Evolutionary conservation across 2,113 vertebrate species (phyloP).

Genomic region (Colius striatus): DNA sequence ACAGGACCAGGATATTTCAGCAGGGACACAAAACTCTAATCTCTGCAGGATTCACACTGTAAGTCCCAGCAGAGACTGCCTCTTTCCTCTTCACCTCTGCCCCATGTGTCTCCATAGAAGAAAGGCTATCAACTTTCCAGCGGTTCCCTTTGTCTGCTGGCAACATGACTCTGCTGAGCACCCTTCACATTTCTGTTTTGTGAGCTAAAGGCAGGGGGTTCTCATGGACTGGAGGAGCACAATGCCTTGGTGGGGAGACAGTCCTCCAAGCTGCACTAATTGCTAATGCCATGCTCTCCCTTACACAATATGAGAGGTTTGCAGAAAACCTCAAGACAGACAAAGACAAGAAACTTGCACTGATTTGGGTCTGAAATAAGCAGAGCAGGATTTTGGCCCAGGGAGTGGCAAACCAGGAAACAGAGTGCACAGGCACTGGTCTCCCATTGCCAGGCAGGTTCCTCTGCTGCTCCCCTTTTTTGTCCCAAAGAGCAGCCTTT

Average conservation of each 20-base stretch:
- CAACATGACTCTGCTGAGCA: not conserved
- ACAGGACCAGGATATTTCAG: not conserved
- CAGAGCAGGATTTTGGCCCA: not conserved
- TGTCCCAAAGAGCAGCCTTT: not conserved
- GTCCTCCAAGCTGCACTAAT: not conserved
- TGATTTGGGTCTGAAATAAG: not conserved
- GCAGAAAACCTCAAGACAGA: not conserved
- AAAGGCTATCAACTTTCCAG: not conserved
- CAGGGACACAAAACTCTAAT: not conserved
- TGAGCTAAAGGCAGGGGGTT: not conserved
- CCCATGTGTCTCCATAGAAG: not conserved
- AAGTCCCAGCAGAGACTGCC: not conserved
- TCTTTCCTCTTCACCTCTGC: not conserved
- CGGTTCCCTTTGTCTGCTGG: not conserved
- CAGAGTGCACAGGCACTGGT: not conserved
- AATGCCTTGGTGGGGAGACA: not conserved
- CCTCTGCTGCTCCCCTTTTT: not conserved
- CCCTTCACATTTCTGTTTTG: not conserved
- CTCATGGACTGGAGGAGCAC: not conserved
- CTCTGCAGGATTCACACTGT: not conserved
- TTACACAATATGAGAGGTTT: fast-evolving
- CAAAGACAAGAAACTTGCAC: not conserved
- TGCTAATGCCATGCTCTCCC: not conserved
- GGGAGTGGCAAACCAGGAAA: not conserved
- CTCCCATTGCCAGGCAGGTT: not conserved